These are phyloP conservation scores for Anoplopoma fimbria DNA, from an alignment of 2,113 vertebrate genomes.

Conservation along the genomic window DNA sequence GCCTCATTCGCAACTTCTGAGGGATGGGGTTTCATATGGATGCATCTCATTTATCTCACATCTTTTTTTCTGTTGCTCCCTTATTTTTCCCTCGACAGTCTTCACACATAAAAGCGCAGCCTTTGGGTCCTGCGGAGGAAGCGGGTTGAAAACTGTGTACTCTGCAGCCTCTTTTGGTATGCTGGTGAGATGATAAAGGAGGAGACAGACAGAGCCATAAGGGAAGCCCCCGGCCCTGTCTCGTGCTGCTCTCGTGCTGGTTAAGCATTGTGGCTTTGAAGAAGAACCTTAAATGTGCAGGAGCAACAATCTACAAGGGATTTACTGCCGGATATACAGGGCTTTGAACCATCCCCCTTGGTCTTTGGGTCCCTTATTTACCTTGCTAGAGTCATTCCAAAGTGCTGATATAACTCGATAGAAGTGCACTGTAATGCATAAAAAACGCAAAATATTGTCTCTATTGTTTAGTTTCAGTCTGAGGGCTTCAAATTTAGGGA, in stretches of 20 bases:
- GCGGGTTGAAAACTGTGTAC: constrained; percentile 65
- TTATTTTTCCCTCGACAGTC: constrained; percentile 69
- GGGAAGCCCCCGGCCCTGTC: constrained; percentile 74
- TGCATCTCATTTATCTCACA: constrained; percentile 71
- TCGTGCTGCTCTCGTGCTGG: constrained; percentile 73
- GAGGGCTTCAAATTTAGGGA: constrained; percentile 6
- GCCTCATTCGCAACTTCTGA: constrained; percentile 76
- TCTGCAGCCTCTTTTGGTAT: constrained; percentile 60
- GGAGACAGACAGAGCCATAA: constrained; percentile 76
- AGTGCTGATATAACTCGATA: constrained; percentile 66
- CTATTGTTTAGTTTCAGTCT: background rate
- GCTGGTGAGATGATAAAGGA: constrained; percentile 77
- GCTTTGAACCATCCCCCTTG: constrained; percentile 69
- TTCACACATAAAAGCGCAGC: constrained; percentile 73
- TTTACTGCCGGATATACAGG: constrained; percentile 71
- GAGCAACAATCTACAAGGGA: constrained; percentile 78
- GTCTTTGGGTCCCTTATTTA: constrained; percentile 77
- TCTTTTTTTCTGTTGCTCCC: constrained; percentile 67
- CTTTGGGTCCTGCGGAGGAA: constrained; percentile 70
- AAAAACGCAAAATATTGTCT: constrained; percentile 37
- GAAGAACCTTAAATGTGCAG: constrained; percentile 71
- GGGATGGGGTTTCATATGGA: constrained; percentile 62
- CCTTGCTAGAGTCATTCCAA: constrained; percentile 61
- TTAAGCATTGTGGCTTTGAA: constrained; percentile 69
- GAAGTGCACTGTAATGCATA: constrained; percentile 23